Percentiles rank a stretch among this genome's conserved stretches.
Conservation (phyloP, 2,113 vertebrate genomes). For the Glareola pratincola region DNA sequence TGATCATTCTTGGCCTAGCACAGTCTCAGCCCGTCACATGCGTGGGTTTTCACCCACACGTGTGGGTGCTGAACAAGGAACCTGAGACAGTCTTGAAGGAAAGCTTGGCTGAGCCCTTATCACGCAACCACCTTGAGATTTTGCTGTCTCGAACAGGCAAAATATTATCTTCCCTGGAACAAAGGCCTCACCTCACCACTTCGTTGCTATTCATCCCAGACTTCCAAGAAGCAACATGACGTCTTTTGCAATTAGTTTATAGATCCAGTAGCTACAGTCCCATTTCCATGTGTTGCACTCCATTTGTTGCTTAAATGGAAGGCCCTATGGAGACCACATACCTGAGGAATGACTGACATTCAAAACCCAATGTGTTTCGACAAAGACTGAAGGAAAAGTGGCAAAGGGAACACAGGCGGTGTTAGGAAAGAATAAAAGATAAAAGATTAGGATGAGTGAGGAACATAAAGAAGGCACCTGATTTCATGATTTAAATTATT, state of each 20-base stretch:
- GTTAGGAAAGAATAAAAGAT: background rate
- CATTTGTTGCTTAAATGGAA: background rate
- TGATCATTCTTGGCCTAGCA: background rate
- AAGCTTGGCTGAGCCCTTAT: background rate
- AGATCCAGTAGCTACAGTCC: background rate
- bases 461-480: background rate
- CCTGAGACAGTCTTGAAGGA: background rate
- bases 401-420: background rate
- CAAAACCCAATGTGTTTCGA: background rate
- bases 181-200: background rate
- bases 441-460: background rate
- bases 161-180: background rate
- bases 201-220: background rate
- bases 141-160: background rate
- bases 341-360: background rate
- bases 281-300: background rate
- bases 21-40: background rate
- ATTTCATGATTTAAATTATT: background rate
- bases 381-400: background rate
- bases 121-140: background rate
- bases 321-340: background rate
- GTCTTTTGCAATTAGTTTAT: background rate
- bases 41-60: fast-evolving
- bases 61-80: background rate
- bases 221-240: background rate